These are phyloP conservation scores for Hippasteria phrygiana DNA, from an alignment of 53 echinoderm and acorn worm species.

Conservation along the genomic window DNA sequence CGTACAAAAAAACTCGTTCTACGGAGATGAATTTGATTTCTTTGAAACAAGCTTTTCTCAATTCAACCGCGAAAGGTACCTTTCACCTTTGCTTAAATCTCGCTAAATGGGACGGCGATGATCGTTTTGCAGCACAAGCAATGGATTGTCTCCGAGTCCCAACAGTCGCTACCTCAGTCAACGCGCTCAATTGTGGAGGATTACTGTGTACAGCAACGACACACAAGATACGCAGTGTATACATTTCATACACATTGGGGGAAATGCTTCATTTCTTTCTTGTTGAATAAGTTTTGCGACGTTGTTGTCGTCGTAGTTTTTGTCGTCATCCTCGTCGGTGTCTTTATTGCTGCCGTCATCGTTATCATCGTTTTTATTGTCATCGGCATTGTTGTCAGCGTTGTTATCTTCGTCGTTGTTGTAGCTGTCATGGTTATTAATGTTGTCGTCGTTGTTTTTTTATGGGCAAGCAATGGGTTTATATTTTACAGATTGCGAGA, in stretches of 20 bases:
- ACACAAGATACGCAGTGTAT: neutral
- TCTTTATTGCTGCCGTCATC: no score
- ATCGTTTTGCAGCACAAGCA: slow-evolving; percentile 26
- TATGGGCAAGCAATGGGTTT: no score
- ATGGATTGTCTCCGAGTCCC: slow-evolving; percentile 11
- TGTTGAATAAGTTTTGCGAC: no score
- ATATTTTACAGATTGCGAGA: no score
- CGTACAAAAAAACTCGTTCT: neutral
- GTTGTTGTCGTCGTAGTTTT: no score
- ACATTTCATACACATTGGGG: neutral
- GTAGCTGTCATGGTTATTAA: no score
- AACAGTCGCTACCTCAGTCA: slow-evolving; percentile 1
- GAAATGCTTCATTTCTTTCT: no score
- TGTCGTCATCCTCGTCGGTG: no score
- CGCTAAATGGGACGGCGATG: slow-evolving; percentile 35
- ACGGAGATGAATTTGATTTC: neutral
- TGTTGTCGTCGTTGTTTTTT: no score
- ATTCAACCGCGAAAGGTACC: neutral
- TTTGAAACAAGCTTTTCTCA: neutral
- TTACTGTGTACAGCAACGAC: neutral
- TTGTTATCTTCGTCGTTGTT: no score
- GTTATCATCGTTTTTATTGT: no score
- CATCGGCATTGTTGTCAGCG: no score
- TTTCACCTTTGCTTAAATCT: slow-evolving; percentile 32
- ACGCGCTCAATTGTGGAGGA: neutral